These are phyloP conservation scores for Sphecodes monilicornis DNA, from an alignment of 2,888 invertebrate genomes.

Conservation along the genomic window DNA sequence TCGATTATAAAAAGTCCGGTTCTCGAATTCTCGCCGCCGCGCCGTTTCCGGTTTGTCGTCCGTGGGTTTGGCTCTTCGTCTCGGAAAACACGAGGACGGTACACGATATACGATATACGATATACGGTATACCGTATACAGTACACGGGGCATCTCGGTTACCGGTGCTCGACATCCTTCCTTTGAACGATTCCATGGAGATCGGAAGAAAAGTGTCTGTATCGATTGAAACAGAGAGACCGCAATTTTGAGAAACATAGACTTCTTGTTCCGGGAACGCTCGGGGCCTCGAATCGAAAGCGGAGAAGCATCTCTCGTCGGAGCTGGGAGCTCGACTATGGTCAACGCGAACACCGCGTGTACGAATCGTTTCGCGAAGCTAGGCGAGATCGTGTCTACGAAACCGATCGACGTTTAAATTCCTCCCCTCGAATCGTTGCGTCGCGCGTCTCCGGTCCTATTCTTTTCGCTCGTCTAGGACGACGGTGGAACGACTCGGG, in stretches of 20 bases:
- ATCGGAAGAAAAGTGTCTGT: neutral
- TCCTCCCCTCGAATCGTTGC: neutral
- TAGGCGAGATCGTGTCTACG: neutral
- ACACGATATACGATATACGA: neutral
- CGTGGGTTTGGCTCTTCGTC: neutral
- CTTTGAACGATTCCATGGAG: too few species aligned
- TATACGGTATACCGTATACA: neutral
- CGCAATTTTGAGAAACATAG: too few species aligned
- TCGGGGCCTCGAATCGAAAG: too few species aligned
- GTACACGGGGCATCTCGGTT: neutral
- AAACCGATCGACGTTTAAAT: neutral
- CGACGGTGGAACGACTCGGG: too few species aligned
- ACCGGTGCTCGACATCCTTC: neutral
- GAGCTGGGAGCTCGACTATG: neutral
- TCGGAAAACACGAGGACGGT: slow-evolving; percentile 1
- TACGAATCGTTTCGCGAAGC: slow-evolving; percentile 2
- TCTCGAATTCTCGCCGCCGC: neutral
- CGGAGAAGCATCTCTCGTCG: neutral
- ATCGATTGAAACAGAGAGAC: too few species aligned
- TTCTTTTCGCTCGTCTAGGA: neutral
- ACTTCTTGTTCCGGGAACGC: too few species aligned
- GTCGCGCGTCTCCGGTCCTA: neutral
- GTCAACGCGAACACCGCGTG: neutral
- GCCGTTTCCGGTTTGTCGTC: neutral
- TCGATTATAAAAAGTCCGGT: neutral